Conservation (phyloP, 64 coral and sea anemone genomes). For the Astreopora myriophthalma region DNA sequence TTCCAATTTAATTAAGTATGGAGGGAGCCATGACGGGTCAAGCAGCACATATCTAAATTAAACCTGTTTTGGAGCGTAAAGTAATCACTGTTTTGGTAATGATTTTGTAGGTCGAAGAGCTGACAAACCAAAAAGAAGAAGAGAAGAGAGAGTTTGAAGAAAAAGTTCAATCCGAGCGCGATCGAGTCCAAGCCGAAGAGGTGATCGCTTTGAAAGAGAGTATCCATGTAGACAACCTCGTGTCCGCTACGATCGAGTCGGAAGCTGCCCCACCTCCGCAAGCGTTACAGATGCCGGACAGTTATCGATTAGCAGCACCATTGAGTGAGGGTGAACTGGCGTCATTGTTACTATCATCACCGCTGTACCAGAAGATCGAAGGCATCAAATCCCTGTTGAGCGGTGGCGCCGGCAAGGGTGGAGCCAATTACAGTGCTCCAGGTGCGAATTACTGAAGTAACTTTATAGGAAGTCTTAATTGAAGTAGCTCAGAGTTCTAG, state of each 20-base stretch:
- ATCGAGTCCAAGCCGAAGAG: slow-evolving; percentile 79
- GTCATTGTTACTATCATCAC: slow-evolving; percentile 77
- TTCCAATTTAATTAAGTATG: too few relatives aligned
- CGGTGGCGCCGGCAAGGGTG: slow-evolving; percentile 74
- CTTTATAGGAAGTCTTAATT: too few relatives aligned
- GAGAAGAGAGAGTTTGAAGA: slow-evolving; percentile 90
- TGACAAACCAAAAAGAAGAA: slow-evolving; percentile 73
- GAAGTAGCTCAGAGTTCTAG: too few relatives aligned
- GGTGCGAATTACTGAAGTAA: slow-evolving; percentile 27
- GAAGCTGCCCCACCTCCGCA: slow-evolving; percentile 53
- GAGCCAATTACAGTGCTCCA: slow-evolving; percentile 6
- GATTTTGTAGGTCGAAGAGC: slow-evolving; percentile 36
- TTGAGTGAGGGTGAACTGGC: slow-evolving; percentile 90
- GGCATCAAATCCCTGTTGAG: slow-evolving; percentile 82
- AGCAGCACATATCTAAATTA: too few relatives aligned
- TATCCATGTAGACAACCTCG: slow-evolving; percentile 93
- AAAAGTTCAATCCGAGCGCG: slow-evolving; percentile 79
- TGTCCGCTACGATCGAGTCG: slow-evolving; percentile 69
- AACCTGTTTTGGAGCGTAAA: too few relatives aligned
- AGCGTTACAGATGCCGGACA: slow-evolving; percentile 64
- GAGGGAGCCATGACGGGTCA: too few relatives aligned
- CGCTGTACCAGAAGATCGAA: slow-evolving; percentile 94
- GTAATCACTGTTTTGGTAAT: neutral
- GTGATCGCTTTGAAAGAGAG: slow-evolving; percentile 91
- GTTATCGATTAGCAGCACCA: slow-evolving; percentile 90